phyloP scores from a whole-genome alignment of 2,113 vertebrate genomes.

The Cololabis saira region DNA sequence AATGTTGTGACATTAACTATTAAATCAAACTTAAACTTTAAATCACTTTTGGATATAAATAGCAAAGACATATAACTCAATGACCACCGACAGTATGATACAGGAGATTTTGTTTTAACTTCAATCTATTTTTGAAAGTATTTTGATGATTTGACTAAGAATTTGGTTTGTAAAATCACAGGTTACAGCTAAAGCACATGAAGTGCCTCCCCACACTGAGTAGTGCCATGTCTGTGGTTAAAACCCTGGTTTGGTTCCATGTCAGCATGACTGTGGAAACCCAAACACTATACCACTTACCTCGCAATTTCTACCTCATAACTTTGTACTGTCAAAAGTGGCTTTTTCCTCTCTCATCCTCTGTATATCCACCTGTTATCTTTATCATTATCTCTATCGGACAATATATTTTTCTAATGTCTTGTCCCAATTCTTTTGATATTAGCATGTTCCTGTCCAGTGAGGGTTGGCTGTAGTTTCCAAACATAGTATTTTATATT shows the following conservation, averaged over 20 bases:
- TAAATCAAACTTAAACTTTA: no score
- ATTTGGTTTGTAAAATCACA: constrained; percentile 45
- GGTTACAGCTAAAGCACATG: constrained; percentile 45
- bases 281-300: constrained; percentile 35
- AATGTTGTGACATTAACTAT: no score
- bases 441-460: no score
- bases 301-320: background rate
- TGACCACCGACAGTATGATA: background rate
- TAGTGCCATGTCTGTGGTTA: constrained; percentile 57
- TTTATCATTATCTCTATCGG: no score
- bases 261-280: constrained; percentile 65
- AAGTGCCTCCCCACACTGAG: constrained; percentile 40
- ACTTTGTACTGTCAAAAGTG: background rate
- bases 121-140: constrained; percentile 21
- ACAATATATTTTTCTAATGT: no score
- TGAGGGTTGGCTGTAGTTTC: no score
- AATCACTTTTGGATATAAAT: no score
- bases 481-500: no score
- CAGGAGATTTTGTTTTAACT: constrained; percentile 11
- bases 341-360: background rate
- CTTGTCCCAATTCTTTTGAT: no score
- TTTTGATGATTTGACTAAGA: constrained; percentile 14
- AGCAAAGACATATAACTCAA: no score
- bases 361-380: background rate
- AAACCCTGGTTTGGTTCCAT: constrained; percentile 50